These are phyloP conservation scores for Grapholita molesta DNA, from an alignment of 1,140 invertebrate genomes.

Conservation along the genomic window DNA sequence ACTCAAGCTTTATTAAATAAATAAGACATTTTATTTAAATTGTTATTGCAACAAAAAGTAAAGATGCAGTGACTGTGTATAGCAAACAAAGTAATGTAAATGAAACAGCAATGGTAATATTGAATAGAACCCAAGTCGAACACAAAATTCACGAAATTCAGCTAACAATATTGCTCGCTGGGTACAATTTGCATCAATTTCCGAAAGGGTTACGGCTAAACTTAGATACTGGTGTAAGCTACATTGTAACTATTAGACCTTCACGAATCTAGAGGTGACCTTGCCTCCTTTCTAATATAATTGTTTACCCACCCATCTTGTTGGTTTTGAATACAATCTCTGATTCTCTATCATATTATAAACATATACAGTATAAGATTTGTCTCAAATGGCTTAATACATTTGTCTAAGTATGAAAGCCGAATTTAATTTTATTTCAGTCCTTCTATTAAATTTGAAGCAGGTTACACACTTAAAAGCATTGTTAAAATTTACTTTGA, in stretches of 20 bases:
- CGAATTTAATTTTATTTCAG: too few relatives aligned
- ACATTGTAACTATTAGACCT: constrained; percentile 3
- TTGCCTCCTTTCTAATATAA: background rate
- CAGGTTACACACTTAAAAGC: too few relatives aligned
- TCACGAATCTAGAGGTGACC: constrained; percentile 8
- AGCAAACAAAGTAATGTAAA: background rate
- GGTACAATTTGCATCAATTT: constrained; percentile 12
- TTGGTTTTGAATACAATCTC: too few relatives aligned
- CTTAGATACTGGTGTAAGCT: background rate
- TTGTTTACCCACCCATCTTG: background rate
- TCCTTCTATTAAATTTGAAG: too few relatives aligned
- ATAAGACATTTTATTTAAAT: too few relatives aligned
- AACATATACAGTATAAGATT: too few relatives aligned
- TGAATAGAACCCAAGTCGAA: background rate
- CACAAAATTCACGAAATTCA: background rate
- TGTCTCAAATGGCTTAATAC: too few relatives aligned
- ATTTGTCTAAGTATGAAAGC: too few relatives aligned
- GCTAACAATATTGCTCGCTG: background rate
- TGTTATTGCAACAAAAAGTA: too few relatives aligned
- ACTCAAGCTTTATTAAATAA: too few relatives aligned
- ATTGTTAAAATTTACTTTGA: too few relatives aligned
- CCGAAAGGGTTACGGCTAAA: constrained; percentile 2
- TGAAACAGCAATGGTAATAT: background rate
- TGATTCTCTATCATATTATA: too few relatives aligned
- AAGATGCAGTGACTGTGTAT: background rate